Conservation (phyloP, 2,797 vertebrate genomes). For the Pelodytes ibericus region DNA sequence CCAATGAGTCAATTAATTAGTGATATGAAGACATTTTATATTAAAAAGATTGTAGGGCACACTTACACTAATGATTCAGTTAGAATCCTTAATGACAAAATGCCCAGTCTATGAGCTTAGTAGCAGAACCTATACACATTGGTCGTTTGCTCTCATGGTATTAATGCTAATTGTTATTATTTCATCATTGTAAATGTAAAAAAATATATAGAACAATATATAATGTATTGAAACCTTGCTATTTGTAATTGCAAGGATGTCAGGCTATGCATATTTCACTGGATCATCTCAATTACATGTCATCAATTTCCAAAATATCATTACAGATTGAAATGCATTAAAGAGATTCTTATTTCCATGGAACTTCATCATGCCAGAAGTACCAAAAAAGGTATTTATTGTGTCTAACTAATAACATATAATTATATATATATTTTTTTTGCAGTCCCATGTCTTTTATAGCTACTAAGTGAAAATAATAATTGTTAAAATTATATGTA, state of each 20-base stretch:
- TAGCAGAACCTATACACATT: conserved; percentile 24
- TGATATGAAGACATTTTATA: conserved; percentile 50
- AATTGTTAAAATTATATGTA: too few relatives aligned
- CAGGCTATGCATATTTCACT: background rate
- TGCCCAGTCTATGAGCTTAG: conserved; percentile 22
- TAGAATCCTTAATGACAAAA: conserved; percentile 47
- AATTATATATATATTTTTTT: too few relatives aligned
- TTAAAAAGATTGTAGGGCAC: conserved; percentile 44
- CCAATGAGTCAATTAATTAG: conserved; percentile 53
- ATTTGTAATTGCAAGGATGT: background rate
- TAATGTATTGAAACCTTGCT: background rate
- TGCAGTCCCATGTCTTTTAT: too few relatives aligned
- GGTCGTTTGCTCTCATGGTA: background rate
- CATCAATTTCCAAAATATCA: background rate
- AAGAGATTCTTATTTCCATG: too few relatives aligned
- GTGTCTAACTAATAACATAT: too few relatives aligned
- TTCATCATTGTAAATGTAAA: background rate
- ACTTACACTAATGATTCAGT: conserved; percentile 50
- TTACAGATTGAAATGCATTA: too few relatives aligned
- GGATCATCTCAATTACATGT: background rate
- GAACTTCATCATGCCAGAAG: too few relatives aligned
- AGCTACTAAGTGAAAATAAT: too few relatives aligned
- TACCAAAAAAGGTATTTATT: too few relatives aligned
- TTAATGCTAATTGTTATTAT: background rate
- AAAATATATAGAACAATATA: background rate